These are phyloP conservation scores for Helostoma temminkii DNA, from an alignment of 2,797 vertebrate species.

Conservation along the genomic window DNA sequence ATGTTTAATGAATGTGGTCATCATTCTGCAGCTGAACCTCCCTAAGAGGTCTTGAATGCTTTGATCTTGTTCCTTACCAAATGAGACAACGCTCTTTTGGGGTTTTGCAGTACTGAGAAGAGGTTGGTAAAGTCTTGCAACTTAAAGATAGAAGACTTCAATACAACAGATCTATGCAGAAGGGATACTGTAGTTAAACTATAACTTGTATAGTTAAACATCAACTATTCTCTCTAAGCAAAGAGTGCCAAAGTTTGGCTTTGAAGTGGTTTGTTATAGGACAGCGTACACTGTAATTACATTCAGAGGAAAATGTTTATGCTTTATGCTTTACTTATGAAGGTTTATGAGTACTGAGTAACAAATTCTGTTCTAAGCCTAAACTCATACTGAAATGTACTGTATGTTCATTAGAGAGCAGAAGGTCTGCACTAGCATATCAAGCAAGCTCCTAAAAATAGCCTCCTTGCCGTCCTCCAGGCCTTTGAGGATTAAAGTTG, in stretches of 20 bases:
- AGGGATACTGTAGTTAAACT: slow-evolving; percentile 49
- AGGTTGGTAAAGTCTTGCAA: slow-evolving; percentile 25
- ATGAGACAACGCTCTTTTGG: slow-evolving; percentile 27
- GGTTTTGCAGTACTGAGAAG: slow-evolving; percentile 13
- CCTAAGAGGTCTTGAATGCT: slow-evolving; percentile 37
- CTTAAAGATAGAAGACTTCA: slow-evolving; percentile 56
- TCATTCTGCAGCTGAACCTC: slow-evolving; percentile 47
- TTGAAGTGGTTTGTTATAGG: slow-evolving; percentile 49
- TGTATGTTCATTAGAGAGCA: slow-evolving; percentile 73
- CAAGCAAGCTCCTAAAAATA: slow-evolving; percentile 75
- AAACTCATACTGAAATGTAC: slow-evolving; percentile 20
- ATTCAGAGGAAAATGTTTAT: background rate
- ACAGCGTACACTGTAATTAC: slow-evolving; percentile 13
- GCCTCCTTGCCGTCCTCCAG: slow-evolving; percentile 58
- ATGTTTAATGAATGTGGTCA: slow-evolving; percentile 66
- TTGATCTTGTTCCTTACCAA: slow-evolving; percentile 51
- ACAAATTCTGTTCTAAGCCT: slow-evolving; percentile 35
- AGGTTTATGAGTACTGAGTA: slow-evolving; percentile 5
- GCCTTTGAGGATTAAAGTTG: slow-evolving; percentile 75
- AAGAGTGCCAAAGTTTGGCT: slow-evolving; percentile 30
- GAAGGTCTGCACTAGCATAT: slow-evolving; percentile 64
- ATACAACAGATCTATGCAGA: slow-evolving; percentile 42
- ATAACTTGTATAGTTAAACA: slow-evolving; percentile 34
- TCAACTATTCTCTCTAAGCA: slow-evolving; percentile 58
- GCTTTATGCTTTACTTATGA: background rate